phyloP scores from a whole-genome alignment of 2,888 invertebrate genomes.

The Antheraea yamamai region DNA sequence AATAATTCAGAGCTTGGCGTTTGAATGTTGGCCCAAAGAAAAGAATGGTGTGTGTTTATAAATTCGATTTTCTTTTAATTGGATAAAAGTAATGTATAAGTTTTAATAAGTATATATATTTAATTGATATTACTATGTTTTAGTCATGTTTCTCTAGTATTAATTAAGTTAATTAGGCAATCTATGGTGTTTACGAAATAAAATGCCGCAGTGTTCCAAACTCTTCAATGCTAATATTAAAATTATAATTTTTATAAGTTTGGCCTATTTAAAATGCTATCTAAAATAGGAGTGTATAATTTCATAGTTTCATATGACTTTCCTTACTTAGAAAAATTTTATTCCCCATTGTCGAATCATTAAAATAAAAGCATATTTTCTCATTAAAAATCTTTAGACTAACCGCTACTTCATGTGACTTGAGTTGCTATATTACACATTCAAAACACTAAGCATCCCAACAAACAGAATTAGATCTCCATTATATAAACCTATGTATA shows the following conservation, averaged over 20 bases:
- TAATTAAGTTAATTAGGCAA: no score
- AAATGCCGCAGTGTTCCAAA: not conserved
- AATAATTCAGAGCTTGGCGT: constrained; percentile 36
- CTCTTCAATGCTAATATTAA: not conserved
- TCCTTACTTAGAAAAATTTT: not conserved
- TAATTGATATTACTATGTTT: not conserved
- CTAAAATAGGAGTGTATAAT: not conserved
- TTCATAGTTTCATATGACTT: not conserved
- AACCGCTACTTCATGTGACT: not conserved
- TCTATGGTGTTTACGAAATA: not conserved
- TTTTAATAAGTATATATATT: not conserved
- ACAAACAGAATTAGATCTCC: not conserved
- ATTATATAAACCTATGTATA: not conserved
- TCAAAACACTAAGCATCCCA: not conserved
- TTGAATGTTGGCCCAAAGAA: not conserved
- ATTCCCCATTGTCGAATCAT: not conserved
- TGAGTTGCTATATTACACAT: not conserved
- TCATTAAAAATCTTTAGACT: not conserved
- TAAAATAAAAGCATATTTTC: not conserved
- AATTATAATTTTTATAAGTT: not conserved
- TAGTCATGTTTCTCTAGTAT: no score
- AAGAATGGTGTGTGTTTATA: not conserved
- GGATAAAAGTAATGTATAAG: not conserved
- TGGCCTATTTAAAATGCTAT: not conserved
- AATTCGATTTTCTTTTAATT: not conserved